These are phyloP conservation scores for Hypselothyrea guttata DNA, from an alignment of 2,888 invertebrate genomes.

Conservation along the genomic window DNA sequence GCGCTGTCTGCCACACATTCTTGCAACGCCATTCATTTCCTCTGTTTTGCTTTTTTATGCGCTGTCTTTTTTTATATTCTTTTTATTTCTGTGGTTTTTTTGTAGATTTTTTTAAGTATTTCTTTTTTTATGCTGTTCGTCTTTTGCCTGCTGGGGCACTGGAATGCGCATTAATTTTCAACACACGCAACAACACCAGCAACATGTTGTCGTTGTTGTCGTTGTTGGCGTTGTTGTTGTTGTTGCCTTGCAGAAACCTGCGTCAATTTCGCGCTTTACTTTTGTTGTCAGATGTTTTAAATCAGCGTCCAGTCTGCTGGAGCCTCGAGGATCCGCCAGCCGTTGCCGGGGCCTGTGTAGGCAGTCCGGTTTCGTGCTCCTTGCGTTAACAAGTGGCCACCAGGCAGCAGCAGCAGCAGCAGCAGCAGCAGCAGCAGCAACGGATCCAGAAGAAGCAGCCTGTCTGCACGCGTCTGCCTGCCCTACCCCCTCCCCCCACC, in stretches of 20 bases:
- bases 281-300: constrained; percentile 76
- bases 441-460: too few species aligned
- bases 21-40: constrained; percentile 67
- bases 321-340: constrained; percentile 26
- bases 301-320: constrained; percentile 54
- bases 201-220: constrained; percentile 3
- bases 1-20: constrained; percentile 47
- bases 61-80: constrained; percentile 7
- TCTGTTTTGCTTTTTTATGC: constrained; percentile 29
- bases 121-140: constrained; percentile 11
- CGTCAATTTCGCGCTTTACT: constrained; percentile 77
- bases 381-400: constrained; percentile 73
- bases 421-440: constrained; percentile 23
- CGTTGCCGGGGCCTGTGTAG: constrained; percentile 47
- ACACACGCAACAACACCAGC: constrained; percentile 59
- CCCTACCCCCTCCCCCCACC: not conserved
- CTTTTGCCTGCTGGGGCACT: constrained; percentile 34
- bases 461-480: constrained; percentile 68
- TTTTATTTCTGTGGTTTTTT: constrained; percentile 9
- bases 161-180: constrained; percentile 78
- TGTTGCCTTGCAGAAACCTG: constrained; percentile 58
- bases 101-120: not conserved
- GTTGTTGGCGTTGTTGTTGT: constrained; percentile 18
- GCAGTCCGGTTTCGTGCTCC: constrained; percentile 71
- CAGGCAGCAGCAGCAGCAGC: constrained; percentile 27